Percentiles rank a stretch among this genome's conserved stretches.
phyloP scores from a whole-genome alignment of 1,140 invertebrate species.

The Drosophila kikkawai region DNA sequence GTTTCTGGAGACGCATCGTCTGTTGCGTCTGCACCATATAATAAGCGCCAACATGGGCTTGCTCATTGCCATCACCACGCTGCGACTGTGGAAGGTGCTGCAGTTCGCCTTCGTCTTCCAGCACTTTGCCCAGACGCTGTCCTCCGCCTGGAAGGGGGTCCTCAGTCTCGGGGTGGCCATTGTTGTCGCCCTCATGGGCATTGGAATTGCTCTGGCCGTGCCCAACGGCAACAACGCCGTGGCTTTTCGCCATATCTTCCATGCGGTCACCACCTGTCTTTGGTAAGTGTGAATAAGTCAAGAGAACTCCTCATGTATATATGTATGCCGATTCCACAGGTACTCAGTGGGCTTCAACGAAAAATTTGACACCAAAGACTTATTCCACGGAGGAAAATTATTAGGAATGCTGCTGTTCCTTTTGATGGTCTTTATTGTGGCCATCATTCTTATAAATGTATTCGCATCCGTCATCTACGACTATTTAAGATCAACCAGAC shows the following conservation, averaged over 20 bases:
- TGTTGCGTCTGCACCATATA: conserved; percentile 10
- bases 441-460: conserved; percentile 64
- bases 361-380: conserved; percentile 13
- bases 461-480: conserved; percentile 62
- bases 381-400: conserved; percentile 45
- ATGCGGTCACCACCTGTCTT: conserved; percentile 48
- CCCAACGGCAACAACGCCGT: conserved; percentile 64
- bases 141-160: conserved; percentile 46
- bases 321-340: not conserved
- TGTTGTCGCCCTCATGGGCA: conserved; percentile 42
- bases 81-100: conserved; percentile 74
- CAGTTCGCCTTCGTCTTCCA: conserved; percentile 72
- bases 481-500: conserved; percentile 39
- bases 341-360: conserved; percentile 56
- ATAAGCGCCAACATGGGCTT: conserved; percentile 39
- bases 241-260: conserved; percentile 28
- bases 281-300: conserved; percentile 17
- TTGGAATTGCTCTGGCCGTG: conserved; percentile 50
- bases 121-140: conserved; percentile 62
- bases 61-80: conserved; percentile 60
- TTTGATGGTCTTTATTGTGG: conserved; percentile 48
- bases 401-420: conserved; percentile 58
- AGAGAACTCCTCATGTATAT: not conserved
- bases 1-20: conserved; percentile 47
- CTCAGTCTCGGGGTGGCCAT: conserved; percentile 48